Conservation (phyloP, 1,140 invertebrate genomes). For the Apis dorsata region DNA sequence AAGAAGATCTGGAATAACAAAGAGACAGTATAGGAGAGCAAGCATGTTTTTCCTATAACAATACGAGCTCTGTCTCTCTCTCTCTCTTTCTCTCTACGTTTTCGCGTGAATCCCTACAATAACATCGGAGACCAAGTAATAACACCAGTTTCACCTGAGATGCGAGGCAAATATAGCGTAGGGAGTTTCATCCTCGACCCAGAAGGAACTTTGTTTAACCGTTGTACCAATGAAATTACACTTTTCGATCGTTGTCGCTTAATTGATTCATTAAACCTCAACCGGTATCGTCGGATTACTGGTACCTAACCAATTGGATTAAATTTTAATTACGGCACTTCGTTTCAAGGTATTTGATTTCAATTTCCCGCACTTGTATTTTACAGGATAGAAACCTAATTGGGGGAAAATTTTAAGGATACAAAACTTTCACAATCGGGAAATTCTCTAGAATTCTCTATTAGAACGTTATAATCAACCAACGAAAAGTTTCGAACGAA, state of each 20-base stretch:
- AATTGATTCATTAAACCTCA: background rate
- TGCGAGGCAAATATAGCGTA: background rate
- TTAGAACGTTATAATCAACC: too few species aligned
- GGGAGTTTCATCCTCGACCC: background rate
- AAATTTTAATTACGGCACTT: background rate
- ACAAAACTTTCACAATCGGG: background rate
- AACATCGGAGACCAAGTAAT: slow-evolving; percentile 33
- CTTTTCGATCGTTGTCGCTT: background rate
- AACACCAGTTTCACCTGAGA: slow-evolving; percentile 1
- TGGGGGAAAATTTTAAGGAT: too few species aligned
- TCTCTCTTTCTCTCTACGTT: background rate
- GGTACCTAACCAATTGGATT: too few species aligned
- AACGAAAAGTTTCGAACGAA: too few species aligned
- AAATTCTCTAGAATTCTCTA: too few species aligned
- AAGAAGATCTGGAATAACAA: slow-evolving; percentile 23
- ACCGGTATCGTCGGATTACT: background rate
- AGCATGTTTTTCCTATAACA: background rate
- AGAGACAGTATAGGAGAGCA: background rate
- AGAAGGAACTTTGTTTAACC: background rate
- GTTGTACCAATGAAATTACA: background rate
- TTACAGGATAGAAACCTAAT: background rate
- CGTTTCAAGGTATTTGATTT: background rate
- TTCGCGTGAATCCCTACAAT: slow-evolving; percentile 3
- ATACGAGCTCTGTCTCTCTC: background rate
- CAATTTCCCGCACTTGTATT: background rate